Evolutionary conservation across 2,888 invertebrate species (phyloP), one percentile per base, ranked within the genome.

Genomic region (Megastigmus dorsalis): DNA sequence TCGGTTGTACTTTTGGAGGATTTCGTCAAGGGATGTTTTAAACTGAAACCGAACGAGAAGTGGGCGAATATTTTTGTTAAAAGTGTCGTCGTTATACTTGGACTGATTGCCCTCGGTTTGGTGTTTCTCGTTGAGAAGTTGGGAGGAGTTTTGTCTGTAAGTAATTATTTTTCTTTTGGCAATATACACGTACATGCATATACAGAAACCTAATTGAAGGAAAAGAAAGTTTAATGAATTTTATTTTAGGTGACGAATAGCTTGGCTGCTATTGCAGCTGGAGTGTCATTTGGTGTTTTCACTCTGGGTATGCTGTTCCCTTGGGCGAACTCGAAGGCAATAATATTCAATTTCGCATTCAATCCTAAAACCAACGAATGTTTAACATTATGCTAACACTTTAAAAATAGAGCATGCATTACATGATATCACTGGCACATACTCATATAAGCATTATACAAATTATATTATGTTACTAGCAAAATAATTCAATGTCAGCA

Each of bases 1-100:
- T 93, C 97, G 0, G 92, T 96, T 63, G 96, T 97, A 0, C 91
- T 94, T 1, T 89, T 96, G 20, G 95, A 96, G 85, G 97, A 97
- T 84, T 92, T 96, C 65, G 90, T 95, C 77, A 93, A 93, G 81
- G 93, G 94, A 45, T 93, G 92, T 86, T 89, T 93, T 82, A 90
- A 91, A 75, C 84, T 92, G 55, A 89, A 91, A 52, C 89, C 93
- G 43, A 91, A 91, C 74, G 92, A 93, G 52, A 89, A 91, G 65
- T 88, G 88, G 1, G 92, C 93, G 10, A 91, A 91, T 0, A 86
- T 93, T 73, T 87, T 94, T 59, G 94, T 94, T 2, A 92, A 94
- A 80, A 83, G 86, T 7, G 90, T 92, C 43, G 90, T 93, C 54
- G 89, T 94, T 1, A 78, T 91, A 0, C 90, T 95, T 36, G 95